Base-by-base conservation (phyloP, 2,797 vertebrate genomes). In the Paedocypris micromegethes region DNA sequence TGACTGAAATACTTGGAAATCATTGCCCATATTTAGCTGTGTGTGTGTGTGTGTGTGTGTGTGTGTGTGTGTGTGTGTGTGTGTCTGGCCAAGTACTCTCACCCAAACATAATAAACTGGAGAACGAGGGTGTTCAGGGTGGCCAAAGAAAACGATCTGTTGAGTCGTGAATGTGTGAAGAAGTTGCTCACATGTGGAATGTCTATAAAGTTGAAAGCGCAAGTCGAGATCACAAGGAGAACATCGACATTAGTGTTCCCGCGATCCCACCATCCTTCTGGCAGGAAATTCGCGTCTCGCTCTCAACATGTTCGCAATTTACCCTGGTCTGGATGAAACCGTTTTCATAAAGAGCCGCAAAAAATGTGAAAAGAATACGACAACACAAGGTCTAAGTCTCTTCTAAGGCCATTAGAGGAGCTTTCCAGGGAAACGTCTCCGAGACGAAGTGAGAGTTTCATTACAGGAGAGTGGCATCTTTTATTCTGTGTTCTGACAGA, bases 81-180 rank as follows among this genome's bases (percentile, higher is more conserved):
- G 23, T 23, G 23, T 23, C 23, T 23, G 77, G 57, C 68, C 49
- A 56, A 76, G 76, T 72, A 64, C 58, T 74, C 70, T 61, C 55
- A 67, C 58, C 65, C 68, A 60, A 64, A 66, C 75, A 76, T 75
- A 70, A 74, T 59, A 59, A 75, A 72, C 54, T 72, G 52, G 9
- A 69, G 68, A 54, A 63, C 67, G 52, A 47, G 37, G 57, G 56
- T 42, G 44, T 70, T 74, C 61, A 43, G 47, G 67, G 66, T 58
- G 72, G 47, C 72, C 66, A 76, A 73, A 70, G 72, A 74, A 81
- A 80, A 78, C 64, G 75, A 58, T 44, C 61, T 9, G n/a, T 72
- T 70, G 72, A 68, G 62, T 56, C 8, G 45, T 63, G 70, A 67
- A 66, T 58, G 63, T 55, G 58, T 64, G 72, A 59, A 63, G 57